phyloP scores from a whole-genome alignment of 2,888 invertebrate species.

The Rhagonycha fulva region DNA sequence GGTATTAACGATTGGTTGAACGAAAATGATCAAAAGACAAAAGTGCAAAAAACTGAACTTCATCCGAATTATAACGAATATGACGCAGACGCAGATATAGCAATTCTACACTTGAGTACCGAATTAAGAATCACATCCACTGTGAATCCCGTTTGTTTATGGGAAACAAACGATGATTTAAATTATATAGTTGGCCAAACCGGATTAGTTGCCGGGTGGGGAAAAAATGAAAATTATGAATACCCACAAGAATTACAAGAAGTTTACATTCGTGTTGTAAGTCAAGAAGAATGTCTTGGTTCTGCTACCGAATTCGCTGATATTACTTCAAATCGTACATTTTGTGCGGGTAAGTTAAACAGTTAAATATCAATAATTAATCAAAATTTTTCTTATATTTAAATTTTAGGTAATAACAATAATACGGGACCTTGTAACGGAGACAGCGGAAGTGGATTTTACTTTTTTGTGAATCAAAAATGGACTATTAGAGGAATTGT shows the following conservation, averaged over 20 bases:
- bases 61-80: conserved; percentile 63
- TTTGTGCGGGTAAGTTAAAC: conserved; percentile 62
- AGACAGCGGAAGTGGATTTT: conserved; percentile 58
- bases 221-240: conserved; percentile 56
- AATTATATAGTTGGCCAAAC: conserved; percentile 43
- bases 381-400: not conserved
- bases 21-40: conserved; percentile 37
- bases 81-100: conserved; percentile 62
- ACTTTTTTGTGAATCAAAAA: conserved; percentile 53
- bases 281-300: conserved; percentile 59
- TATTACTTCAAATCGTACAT: conserved; percentile 58
- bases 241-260: conserved; percentile 58
- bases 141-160: conserved; percentile 66
- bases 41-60: not conserved
- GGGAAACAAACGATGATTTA: conserved; percentile 58
- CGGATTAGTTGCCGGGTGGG: conserved; percentile 66
- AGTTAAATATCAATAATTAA: not conserved
- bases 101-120: conserved; percentile 60
- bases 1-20: conserved; percentile 43
- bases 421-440: conserved; percentile 56
- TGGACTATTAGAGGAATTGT: conserved; percentile 59
- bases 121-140: conserved; percentile 58
- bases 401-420: conserved; percentile 43
- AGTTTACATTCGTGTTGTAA: conserved; percentile 59
- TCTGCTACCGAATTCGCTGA: conserved; percentile 52